These are phyloP conservation scores for Ceriagrion tenellum DNA, from an alignment of 2,888 invertebrate species.

Conservation along the genomic window DNA sequence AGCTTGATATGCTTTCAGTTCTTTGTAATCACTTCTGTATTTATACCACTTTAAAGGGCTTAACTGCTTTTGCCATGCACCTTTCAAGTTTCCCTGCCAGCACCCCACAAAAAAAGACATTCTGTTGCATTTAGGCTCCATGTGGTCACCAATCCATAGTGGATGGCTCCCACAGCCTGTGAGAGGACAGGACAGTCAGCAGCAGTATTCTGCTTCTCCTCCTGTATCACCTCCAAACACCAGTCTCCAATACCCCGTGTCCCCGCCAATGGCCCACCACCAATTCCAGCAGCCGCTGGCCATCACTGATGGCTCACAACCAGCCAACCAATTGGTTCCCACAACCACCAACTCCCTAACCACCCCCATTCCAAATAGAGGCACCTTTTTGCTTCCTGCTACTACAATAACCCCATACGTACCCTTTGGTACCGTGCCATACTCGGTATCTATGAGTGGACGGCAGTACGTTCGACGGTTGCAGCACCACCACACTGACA, in stretches of 20 bases:
- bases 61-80: conserved; percentile 51
- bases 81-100: conserved; percentile 27
- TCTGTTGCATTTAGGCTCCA: conserved; percentile 62
- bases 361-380: conserved; percentile 49
- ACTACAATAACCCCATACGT: conserved; percentile 42
- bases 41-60: conserved; percentile 18
- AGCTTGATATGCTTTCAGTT: neutral
- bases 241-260: conserved; percentile 38
- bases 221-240: conserved; percentile 30
- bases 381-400: conserved; percentile 55
- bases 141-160: conserved; percentile 61
- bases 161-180: conserved; percentile 44
- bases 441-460: conserved; percentile 56
- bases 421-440: conserved; percentile 54
- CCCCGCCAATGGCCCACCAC: conserved; percentile 49
- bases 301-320: conserved; percentile 41
- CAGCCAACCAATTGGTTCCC: conserved; percentile 50
- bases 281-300: conserved; percentile 59
- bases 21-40: neutral
- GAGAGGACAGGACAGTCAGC: conserved; percentile 35
- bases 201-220: conserved; percentile 54
- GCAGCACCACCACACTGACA: conserved; percentile 62
- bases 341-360: conserved; percentile 37
- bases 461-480: conserved; percentile 37
- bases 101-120: conserved; percentile 59